Percentiles rank a stretch among this genome's conserved stretches.
Evolutionary conservation across 2,888 invertebrate species (phyloP).

Genomic region (Melanchra persicariae): DNA sequence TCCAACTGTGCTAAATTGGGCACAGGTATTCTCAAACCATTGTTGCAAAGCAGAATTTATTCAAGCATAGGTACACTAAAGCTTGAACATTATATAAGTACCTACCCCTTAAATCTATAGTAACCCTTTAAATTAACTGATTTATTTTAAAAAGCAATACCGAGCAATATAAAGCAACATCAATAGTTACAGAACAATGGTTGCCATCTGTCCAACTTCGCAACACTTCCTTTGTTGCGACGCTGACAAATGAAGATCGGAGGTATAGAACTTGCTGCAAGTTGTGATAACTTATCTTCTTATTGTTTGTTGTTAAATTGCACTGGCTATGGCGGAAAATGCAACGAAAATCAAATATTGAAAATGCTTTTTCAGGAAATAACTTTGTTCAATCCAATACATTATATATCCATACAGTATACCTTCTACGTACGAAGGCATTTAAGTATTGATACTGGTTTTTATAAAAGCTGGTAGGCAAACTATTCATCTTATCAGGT

Average conservation of each 20-base stretch:
- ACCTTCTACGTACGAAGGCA: too few species aligned
- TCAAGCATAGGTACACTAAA: not conserved
- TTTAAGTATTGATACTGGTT: not conserved
- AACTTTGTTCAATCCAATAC: not conserved
- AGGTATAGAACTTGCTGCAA: constrained; percentile 23
- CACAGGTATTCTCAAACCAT: too few species aligned
- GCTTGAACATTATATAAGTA: not conserved
- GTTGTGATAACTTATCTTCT: not conserved
- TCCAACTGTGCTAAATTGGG: too few species aligned
- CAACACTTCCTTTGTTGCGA: constrained; percentile 5
- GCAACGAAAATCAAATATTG: too few species aligned
- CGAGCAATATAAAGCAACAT: not conserved
- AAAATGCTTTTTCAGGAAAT: not conserved
- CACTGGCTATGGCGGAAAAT: not conserved
- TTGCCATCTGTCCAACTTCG: constrained; percentile 19
- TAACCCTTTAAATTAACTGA: not conserved
- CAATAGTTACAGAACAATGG: constrained; percentile 16
- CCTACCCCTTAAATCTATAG: not conserved
- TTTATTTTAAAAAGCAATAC: not conserved
- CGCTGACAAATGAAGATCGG: constrained; percentile 25
- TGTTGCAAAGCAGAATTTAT: too few species aligned
- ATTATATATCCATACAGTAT: too few species aligned
- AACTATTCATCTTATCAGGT: not conserved
- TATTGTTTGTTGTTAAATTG: constrained; percentile 20
- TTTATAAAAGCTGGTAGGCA: not conserved